Conservation (phyloP, 1,140 invertebrate species). For the Ylistrum balloti region DNA sequence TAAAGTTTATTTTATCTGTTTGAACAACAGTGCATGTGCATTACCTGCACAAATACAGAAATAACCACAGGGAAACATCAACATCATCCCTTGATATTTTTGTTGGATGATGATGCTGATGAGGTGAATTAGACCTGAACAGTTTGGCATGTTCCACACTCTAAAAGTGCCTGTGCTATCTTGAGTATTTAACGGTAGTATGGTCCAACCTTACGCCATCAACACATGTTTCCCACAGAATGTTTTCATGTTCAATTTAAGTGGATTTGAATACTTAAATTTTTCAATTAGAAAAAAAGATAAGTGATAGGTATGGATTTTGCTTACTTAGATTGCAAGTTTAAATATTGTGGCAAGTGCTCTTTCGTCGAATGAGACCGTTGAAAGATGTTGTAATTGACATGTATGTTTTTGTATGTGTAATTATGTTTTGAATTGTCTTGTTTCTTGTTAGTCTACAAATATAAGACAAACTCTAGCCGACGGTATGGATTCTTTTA, state of each 20-base stretch:
- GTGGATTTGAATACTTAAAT: not conserved
- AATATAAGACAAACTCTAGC: not conserved
- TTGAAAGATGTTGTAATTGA: too few species aligned
- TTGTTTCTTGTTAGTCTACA: not conserved
- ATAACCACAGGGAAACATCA: not conserved
- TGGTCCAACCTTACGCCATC: not conserved
- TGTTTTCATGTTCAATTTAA: constrained; percentile 40
- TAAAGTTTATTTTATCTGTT: not conserved
- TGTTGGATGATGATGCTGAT: not conserved
- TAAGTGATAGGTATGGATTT: not conserved
- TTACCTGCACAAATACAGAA: not conserved
- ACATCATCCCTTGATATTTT: not conserved
- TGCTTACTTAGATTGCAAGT: not conserved
- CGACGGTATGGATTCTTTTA: not conserved
- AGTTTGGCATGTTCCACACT: not conserved
- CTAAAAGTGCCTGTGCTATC: not conserved
- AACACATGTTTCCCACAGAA: constrained; percentile 11
- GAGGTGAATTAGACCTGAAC: not conserved
- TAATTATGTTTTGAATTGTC: constrained; percentile 29
- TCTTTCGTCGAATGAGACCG: too few species aligned
- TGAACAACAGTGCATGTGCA: not conserved
- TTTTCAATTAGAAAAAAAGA: not conserved
- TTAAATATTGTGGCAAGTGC: too few species aligned
- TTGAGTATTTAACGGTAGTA: constrained; percentile 11
- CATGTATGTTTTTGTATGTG: not conserved